Percentiles rank a stretch among this genome's conserved stretches.
Conservation (phyloP, 2,113 vertebrate genomes). For the Mesoclemmys tuberculata region DNA sequence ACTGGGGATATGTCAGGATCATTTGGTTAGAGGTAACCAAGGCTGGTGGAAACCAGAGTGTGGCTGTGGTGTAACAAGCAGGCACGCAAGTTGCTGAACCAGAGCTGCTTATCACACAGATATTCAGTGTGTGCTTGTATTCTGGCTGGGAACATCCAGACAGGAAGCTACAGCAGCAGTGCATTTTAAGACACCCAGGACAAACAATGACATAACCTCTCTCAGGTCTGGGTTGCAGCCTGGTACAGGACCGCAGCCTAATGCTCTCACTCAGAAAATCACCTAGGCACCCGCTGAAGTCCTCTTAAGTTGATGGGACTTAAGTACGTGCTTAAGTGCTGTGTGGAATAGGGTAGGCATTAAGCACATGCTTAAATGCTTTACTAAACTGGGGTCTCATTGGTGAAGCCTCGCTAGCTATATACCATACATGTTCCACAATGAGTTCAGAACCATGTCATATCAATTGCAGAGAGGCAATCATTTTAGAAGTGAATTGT, state of each 20-base stretch:
- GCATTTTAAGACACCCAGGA: not conserved
- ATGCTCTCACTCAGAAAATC: conserved; percentile 43
- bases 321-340: not conserved
- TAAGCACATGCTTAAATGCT: not conserved
- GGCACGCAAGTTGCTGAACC: not conserved
- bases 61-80: not conserved
- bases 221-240: not conserved
- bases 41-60: not conserved
- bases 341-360: not conserved
- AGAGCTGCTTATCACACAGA: not conserved
- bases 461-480: not conserved
- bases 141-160: not conserved
- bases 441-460: not conserved
- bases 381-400: not conserved
- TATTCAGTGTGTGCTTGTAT: not conserved
- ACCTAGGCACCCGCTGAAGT: not conserved
- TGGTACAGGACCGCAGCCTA: not conserved
- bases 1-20: no score
- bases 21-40: not conserved
- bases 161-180: not conserved
- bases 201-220: not conserved
- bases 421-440: fast-evolving
- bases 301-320: not conserved
- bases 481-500: not conserved
- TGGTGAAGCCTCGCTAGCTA: not conserved